A percentile compares a stretch with the other conserved stretches of the same genome.
phyloP scores from a whole-genome alignment of 2,888 invertebrate species.

The Drosophila ezoana region DNA sequence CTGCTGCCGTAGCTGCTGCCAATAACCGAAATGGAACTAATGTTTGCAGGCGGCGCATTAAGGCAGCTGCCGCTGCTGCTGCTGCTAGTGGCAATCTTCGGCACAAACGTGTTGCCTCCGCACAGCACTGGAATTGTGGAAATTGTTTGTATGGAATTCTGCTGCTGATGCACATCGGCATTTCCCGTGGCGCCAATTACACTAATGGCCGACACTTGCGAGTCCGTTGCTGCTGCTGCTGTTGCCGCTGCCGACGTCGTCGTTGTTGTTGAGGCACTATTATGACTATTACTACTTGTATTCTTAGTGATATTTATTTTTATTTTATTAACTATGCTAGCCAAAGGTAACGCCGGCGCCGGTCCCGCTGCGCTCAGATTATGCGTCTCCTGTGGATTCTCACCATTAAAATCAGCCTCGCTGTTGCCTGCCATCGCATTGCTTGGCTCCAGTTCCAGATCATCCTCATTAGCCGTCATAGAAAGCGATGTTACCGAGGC shows the following conservation, averaged over 20 bases:
- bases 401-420: constrained; percentile 86
- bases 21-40: constrained; percentile 83
- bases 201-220: constrained; percentile 69
- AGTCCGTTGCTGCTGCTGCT: constrained; percentile 46
- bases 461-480: constrained; percentile 53
- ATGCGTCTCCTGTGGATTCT: constrained; percentile 86
- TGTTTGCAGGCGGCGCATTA: constrained; percentile 63
- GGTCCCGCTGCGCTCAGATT: constrained; percentile 84
- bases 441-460: constrained; percentile 41
- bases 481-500: constrained; percentile 82
- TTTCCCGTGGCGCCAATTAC: constrained; percentile 63
- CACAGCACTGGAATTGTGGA: constrained; percentile 84
- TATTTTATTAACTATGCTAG: constrained; percentile 87
- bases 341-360: constrained; percentile 82
- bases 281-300: constrained; percentile 84
- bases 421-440: constrained; percentile 13
- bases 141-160: constrained; percentile 76
- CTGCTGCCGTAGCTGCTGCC: constrained; percentile 78
- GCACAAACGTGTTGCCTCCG: constrained; percentile 79
- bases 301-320: constrained; percentile 93
- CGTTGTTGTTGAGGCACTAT: constrained; percentile 70
- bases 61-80: constrained; percentile 44
- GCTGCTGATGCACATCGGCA: constrained; percentile 43
- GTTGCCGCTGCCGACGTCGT: constrained; percentile 44
- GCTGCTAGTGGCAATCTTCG: constrained; percentile 63